These are phyloP conservation scores for Eriosoma lanigerum DNA, from an alignment of 1,140 invertebrate genomes.

Conservation along the genomic window DNA sequence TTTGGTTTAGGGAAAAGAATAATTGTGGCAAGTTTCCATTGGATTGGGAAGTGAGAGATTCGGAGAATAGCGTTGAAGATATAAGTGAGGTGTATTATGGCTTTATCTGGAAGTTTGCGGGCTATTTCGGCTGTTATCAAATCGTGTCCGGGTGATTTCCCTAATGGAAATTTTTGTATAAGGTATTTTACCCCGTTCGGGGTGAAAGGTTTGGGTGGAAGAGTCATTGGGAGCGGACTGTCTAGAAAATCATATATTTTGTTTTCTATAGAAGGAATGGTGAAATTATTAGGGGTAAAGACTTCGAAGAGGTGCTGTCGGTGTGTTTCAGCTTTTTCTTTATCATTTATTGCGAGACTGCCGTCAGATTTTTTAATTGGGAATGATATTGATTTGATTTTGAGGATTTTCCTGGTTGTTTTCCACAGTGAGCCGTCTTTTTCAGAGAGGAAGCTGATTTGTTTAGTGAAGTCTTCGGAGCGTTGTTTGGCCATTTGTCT, in stretches of 20 bases:
- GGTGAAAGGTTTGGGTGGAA: background rate
- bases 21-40: slow-evolving; percentile 58
- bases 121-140: slow-evolving; percentile 24
- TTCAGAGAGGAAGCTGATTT: too few relatives aligned
- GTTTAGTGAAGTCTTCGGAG: background rate
- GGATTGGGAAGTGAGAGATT: slow-evolving; percentile 12
- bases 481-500: background rate
- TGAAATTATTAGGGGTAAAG: background rate
- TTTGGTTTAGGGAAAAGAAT: slow-evolving; percentile 56
- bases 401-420: background rate
- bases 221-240: background rate
- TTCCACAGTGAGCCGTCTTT: background rate
- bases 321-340: background rate
- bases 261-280: background rate
- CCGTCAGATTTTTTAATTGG: background rate
- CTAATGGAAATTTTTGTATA: background rate
- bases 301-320: background rate
- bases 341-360: background rate
- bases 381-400: background rate
- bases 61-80: slow-evolving; percentile 41
- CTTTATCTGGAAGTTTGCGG: slow-evolving; percentile 38
- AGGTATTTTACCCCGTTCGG: background rate
- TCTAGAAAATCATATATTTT: background rate
- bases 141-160: slow-evolving; percentile 33
- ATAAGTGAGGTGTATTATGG: background rate